Evolutionary conservation across 2,797 vertebrate species (phyloP).

Genomic region (Pseudopleuronectes americanus): DNA sequence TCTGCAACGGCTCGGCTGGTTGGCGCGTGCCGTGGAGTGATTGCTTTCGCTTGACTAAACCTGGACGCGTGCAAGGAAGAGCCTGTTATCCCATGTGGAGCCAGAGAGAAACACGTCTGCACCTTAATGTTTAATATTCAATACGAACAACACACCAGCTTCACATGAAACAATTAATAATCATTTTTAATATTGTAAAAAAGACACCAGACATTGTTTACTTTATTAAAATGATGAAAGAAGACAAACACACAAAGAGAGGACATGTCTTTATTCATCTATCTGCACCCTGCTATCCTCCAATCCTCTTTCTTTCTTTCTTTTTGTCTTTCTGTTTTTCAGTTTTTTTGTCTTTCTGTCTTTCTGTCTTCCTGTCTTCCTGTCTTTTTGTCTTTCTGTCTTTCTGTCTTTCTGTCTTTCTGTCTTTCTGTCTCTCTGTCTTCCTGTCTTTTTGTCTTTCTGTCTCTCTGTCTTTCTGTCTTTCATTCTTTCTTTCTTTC

Average conservation of each 20-base stretch:
- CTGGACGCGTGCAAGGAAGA: constrained; percentile 56
- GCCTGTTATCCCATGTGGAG: not conserved
- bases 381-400: not conserved
- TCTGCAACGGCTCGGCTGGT: constrained; percentile 45
- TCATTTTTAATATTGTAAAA: not conserved
- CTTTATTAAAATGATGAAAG: constrained; percentile 70
- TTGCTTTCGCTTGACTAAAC: constrained; percentile 50
- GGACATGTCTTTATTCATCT: constrained; percentile 68
- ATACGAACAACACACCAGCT: not conserved
- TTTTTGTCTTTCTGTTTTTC: not conserved
- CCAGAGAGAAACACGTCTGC: not conserved
- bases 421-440: too few species aligned
- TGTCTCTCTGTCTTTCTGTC: not conserved
- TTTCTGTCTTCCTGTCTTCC: not conserved
- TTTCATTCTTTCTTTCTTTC: not conserved
- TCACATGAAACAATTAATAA: not conserved
- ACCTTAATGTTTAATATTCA: not conserved
- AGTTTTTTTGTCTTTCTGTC: not conserved
- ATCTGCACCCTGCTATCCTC: not conserved
- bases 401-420: too few species aligned
- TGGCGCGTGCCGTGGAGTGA: constrained; percentile 69
- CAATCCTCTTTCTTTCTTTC: not conserved
- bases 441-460: too few species aligned
- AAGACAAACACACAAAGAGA: constrained; percentile 63
- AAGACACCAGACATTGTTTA: constrained; percentile 52